A percentile compares a stretch with the other conserved stretches of the same genome.
Conservation (phyloP, 2,113 vertebrate genomes). For the Mesembrinibis cayennensis region DNA sequence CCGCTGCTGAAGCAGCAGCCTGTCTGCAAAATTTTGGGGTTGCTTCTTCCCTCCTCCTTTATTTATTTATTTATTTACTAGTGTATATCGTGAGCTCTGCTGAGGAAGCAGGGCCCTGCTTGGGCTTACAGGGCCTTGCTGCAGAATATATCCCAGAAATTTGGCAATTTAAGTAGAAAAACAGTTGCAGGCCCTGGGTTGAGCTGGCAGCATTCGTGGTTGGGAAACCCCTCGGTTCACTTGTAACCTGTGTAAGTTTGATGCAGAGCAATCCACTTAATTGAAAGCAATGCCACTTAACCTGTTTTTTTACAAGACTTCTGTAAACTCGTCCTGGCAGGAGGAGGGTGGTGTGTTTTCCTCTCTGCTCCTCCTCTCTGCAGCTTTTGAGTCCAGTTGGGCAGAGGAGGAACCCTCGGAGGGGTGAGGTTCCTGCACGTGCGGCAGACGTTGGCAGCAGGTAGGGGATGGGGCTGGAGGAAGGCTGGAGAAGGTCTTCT, state of each 20-base stretch:
- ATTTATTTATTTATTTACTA: not conserved
- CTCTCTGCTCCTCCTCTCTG: not conserved
- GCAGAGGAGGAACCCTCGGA: not conserved
- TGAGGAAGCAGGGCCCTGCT: not conserved
- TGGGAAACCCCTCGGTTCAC: not conserved
- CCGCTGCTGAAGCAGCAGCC: not conserved
- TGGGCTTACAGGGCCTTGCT: not conserved
- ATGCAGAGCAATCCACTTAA: not conserved
- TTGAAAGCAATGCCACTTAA: not conserved
- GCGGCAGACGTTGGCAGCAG: not conserved
- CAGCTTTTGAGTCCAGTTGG: not conserved
- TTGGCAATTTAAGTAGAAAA: not conserved
- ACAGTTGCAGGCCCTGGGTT: not conserved
- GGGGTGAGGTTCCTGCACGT: not conserved
- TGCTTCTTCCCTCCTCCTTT: not conserved
- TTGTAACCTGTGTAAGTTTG: not conserved
- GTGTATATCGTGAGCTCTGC: rapidly evolving
- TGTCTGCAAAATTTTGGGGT: not conserved
- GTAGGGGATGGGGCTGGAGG: not conserved
- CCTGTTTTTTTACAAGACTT: not conserved
- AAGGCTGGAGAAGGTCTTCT: not conserved
- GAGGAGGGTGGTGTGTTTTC: not conserved
- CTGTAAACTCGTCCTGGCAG: not conserved
- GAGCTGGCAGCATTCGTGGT: not conserved
- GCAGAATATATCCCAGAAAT: not conserved